Base-by-base conservation (phyloP, 2,797 vertebrate genomes). In the Nyctalus aviator region DNA sequence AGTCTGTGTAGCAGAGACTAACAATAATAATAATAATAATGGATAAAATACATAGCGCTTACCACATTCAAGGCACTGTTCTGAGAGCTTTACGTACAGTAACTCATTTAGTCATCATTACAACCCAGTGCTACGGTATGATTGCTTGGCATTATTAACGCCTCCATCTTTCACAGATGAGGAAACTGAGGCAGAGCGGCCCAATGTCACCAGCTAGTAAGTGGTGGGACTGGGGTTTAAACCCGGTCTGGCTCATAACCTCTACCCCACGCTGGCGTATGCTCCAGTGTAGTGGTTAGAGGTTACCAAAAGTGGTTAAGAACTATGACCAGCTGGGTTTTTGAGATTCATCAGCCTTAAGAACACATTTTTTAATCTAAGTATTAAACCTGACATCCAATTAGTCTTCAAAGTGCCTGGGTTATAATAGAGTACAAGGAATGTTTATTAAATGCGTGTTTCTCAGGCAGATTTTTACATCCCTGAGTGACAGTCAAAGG, bases 281-380 rank as follows among this genome's bases (percentile, higher is more conserved):
- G 5, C 48, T 30, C 14, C 57, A 62, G 25, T 0, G 1, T 8
- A 30, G 41, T 59, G 66, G 87, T 85, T 82, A 96, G 55, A 66
- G 71, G 69, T 91, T 88, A 66, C 59, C 77, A 57, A 20, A 73
- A 72, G 79, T 64, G 50, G 64, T 75, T 88, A 72, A 82, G 77
- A 96, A 90, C 27, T 64, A 85, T 14, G 37, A 66, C 72, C 71
- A 78, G 48, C 30, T 76, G 68, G 62, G 75, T 30, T 85, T 90
- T 93, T 83, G 48, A 64, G 68, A 86, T 57, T 91, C 69, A 75
- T 83, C 53, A 72, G 30, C 44, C 44, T 94, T 37, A 88, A 78
- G 71, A 94, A 86, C 41, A 86, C 50, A 66, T 69, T 75, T 91
- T 72, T 69, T 2, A 82, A 79, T 66, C 6, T 83, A 94, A 87